Conservation (phyloP, 2,797 vertebrate species). For the Trachurus trachurus region DNA sequence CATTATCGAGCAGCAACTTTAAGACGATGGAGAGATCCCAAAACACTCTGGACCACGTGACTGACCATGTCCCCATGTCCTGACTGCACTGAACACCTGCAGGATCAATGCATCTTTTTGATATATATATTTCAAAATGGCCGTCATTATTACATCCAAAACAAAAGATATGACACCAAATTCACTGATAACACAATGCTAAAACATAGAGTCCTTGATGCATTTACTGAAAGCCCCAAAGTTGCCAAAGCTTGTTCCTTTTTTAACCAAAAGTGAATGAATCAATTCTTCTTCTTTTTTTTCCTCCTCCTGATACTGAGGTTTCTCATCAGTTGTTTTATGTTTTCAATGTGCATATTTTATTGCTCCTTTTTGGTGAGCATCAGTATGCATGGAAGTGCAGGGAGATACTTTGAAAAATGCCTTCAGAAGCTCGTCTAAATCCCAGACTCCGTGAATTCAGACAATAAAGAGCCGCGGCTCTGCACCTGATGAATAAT, state of each 20-base stretch:
- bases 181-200: too few relatives aligned
- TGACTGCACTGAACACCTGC: constrained; percentile 6
- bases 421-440: not conserved
- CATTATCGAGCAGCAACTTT: constrained; percentile 6
- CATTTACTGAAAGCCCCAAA: not conserved
- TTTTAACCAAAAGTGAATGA: not conserved
- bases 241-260: not conserved
- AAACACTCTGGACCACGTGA: not conserved
- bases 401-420: constrained; percentile 3
- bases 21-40: not conserved
- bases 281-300: not conserved
- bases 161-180: too few relatives aligned
- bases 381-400: not conserved
- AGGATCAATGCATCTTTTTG: not conserved
- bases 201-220: too few relatives aligned
- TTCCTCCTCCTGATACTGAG: not conserved
- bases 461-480: constrained; percentile 21
- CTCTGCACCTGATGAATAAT: constrained; percentile 43
- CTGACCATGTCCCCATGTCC: not conserved
- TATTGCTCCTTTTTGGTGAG: not conserved
- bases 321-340: not conserved
- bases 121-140: too few relatives aligned
- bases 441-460: not conserved
- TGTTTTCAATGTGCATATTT: constrained; percentile 3
- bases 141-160: too few relatives aligned